Conservation (phyloP, 92 coral and sea anemone genomes). For the Epizoanthus fatuus region DNA sequence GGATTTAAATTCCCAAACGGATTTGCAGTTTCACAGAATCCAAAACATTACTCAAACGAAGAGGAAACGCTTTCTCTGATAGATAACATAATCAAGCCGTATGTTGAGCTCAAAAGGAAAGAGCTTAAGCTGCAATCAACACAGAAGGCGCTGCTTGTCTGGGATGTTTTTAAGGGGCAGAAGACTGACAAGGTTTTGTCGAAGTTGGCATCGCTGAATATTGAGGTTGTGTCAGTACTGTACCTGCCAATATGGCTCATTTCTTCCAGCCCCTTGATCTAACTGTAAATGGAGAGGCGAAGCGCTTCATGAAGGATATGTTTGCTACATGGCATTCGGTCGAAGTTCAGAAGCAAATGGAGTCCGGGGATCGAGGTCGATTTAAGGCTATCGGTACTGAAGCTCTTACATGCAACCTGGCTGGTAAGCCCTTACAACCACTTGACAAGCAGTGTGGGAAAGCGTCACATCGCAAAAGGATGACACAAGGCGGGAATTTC, state of each 20-base stretch:
- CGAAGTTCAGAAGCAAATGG: constrained; percentile 64
- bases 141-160: constrained; percentile 63
- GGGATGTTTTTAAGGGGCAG: constrained; percentile 71
- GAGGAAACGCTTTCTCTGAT: constrained; percentile 62
- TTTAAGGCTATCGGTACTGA: constrained; percentile 5
- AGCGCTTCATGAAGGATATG: constrained; percentile 69
- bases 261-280: constrained; percentile 74
- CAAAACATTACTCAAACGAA: constrained; percentile 58
- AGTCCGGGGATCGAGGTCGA: constrained; percentile 13
- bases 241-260: constrained; percentile 69
- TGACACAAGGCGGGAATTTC: constrained; percentile 18
- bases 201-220: constrained; percentile 57
- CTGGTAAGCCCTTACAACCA: constrained; percentile 34
- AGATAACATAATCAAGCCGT: constrained; percentile 59
- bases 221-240: constrained; percentile 45
- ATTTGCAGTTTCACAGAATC: constrained; percentile 61
- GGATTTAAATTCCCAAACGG: constrained; percentile 70
- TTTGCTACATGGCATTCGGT: constrained; percentile 67
- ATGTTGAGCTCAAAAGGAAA: constrained; percentile 47
- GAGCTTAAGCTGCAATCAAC: constrained; percentile 56
- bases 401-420: constrained; percentile 34
- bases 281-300: constrained; percentile 67
- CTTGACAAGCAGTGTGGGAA: constrained; percentile 33
- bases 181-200: constrained; percentile 64
- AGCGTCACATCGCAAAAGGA: constrained; percentile 29